Evolutionary conservation across 2,888 invertebrate species (phyloP), one percentile per base, ranked within the genome.

Genomic region (Gibbula magus): DNA sequence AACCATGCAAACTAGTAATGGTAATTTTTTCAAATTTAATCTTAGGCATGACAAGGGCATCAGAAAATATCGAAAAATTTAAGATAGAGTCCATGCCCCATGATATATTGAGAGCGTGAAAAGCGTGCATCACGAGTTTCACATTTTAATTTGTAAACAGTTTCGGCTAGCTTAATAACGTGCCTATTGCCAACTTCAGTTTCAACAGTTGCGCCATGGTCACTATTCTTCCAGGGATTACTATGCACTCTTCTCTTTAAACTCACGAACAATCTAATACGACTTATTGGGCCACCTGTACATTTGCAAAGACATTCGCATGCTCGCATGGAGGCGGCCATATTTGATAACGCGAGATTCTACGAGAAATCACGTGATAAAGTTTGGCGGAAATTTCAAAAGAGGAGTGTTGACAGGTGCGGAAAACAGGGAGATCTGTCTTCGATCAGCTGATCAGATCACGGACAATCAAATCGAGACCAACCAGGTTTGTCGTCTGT

Each of bases 301-400:
- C 51, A 45, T 32, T 78, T 67, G 51, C 67, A 67, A 10, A 53
- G 45, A 29, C 53, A 20, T 29, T 77, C 53, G 20, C 56, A 61
- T 20, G 77, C 56, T 53, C 51, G n/a, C 77, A 77, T 56, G 77
- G 77, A 56, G 56, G 77, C 77, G 32, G 77, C 51, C 77, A 77
- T 77, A 32, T 77, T 77, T 29, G 56, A 32, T 56, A 20, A 25
- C 13, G 74, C 51, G 51, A 8, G n/a, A 56, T 10, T 74, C 22
- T 20, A 20, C 74, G 20, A 74, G 52, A 18, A 10, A 35, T 74
- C 52, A 25, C 45, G 52, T 2, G 45, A 74, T 18, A 39, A 51
- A 52, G 13, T 51, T 74, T 74, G 45, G 18, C 52, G 51, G 29
- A 51, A 74, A 51, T 51, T 74, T 45, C 39, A 18, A 45, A 74